Conservation (phyloP, 2,797 vertebrate genomes). For the Spinibarbus caldwelli region DNA sequence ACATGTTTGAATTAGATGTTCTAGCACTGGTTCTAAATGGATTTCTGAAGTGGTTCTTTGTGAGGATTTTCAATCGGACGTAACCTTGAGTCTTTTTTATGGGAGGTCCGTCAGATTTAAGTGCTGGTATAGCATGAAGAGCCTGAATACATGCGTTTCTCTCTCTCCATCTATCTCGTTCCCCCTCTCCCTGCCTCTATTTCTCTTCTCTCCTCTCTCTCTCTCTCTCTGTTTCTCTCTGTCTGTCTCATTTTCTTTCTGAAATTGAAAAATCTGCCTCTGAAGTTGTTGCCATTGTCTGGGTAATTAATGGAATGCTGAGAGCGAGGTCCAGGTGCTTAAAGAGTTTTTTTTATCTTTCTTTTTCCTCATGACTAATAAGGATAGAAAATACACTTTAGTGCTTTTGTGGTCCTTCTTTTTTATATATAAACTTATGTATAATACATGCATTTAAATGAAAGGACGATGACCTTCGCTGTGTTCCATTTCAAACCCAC, state of each 20-base stretch:
- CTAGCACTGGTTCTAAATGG: conserved; percentile 73
- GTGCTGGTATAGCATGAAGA: conserved; percentile 83
- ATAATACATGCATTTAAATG: conserved; percentile 85
- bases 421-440: conserved; percentile 80
- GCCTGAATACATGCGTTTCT: conserved; percentile 83
- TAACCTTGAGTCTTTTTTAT: conserved; percentile 87
- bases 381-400: conserved; percentile 75
- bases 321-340: conserved; percentile 84
- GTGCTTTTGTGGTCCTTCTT: conserved; percentile 80
- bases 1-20: conserved; percentile 79
- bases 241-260: conserved; percentile 66
- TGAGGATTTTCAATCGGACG: conserved; percentile 78
- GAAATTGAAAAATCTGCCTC: conserved; percentile 84
- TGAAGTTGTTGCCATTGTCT: conserved; percentile 80
- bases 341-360: conserved; percentile 69
- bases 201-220: conserved; percentile 66
- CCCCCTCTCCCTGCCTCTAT: conserved; percentile 57
- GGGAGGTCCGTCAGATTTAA: conserved; percentile 85
- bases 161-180: conserved; percentile 63
- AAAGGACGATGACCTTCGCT: conserved; percentile 81
- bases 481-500: conserved; percentile 75
- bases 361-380: conserved; percentile 81
- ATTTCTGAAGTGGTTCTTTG: conserved; percentile 80
- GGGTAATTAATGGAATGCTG: conserved; percentile 86
- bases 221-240: conserved; percentile 58